Percentiles rank a stretch among this genome's conserved stretches.
Conservation (phyloP, 2,888 invertebrate species). For the Tiphia femorata region DNA sequence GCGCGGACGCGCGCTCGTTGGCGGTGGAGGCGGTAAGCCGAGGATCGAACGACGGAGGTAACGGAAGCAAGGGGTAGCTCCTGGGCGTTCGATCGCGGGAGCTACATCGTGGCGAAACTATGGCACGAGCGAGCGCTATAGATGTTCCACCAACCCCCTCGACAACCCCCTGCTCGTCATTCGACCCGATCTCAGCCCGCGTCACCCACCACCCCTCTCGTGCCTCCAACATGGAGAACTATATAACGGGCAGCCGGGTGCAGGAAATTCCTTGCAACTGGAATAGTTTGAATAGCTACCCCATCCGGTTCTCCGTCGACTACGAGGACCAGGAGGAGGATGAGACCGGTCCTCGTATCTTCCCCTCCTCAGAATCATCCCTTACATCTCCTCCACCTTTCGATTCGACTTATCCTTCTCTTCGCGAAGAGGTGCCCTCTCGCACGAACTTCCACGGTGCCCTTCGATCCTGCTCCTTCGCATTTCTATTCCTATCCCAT, state of each 20-base stretch:
- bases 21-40: conserved; percentile 12
- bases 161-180: neutral
- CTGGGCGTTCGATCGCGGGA: conserved; percentile 41
- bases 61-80: neutral
- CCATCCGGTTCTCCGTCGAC: conserved; percentile 37
- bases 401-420: neutral
- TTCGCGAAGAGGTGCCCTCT: neutral
- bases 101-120: conserved; percentile 50
- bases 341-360: conserved; percentile 18
- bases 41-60: neutral
- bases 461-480: neutral
- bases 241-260: conserved; percentile 28
- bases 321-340: no score
- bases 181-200: conserved; percentile 3
- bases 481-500: neutral
- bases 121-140: conserved; percentile 36
- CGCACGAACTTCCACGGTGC: neutral
- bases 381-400: no score
- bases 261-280: conserved; percentile 48
- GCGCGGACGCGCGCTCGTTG: conserved; percentile 10
- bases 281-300: conserved; percentile 53
- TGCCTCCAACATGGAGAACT: conserved; percentile 18
- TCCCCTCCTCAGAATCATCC: neutral
- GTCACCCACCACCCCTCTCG: neutral
- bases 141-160: neutral